A percentile compares a stretch with the other conserved stretches of the same genome.
Evolutionary conservation across 2,113 vertebrate genomes (phyloP).

Genomic region (Cheilinus undulatus): DNA sequence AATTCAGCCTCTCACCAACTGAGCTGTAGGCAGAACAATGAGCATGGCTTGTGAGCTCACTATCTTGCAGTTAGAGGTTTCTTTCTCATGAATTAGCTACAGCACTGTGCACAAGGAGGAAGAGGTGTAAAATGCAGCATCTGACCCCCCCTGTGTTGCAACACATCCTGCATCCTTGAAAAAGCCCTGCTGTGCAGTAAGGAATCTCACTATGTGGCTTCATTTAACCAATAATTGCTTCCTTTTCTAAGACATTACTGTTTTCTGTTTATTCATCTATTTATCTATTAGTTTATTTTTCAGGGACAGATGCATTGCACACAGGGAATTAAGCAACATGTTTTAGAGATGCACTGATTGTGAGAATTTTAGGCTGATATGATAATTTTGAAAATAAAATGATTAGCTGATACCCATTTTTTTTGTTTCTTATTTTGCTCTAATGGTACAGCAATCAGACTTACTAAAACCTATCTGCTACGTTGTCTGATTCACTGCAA

Average conservation of each 20-base stretch:
- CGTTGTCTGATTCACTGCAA: too few species aligned
- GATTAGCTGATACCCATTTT: too few species aligned
- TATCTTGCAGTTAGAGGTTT: slow-evolving; percentile 42
- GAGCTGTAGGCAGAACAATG: slow-evolving; percentile 66
- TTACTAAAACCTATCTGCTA: too few species aligned
- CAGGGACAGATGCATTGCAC: too few species aligned
- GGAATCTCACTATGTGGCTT: slow-evolving; percentile 11
- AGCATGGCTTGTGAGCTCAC: slow-evolving; percentile 41
- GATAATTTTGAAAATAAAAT: too few species aligned
- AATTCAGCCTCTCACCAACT: slow-evolving; percentile 61
- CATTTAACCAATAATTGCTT: slow-evolving; percentile 6
- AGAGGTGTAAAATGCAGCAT: slow-evolving; percentile 30
- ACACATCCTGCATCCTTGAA: slow-evolving; percentile 36
- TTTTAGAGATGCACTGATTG: too few species aligned
- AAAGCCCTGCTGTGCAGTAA: slow-evolving; percentile 18
- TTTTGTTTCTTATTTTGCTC: too few species aligned
- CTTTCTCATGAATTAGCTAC: slow-evolving; percentile 46
- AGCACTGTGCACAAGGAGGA: neutral
- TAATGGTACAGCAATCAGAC: too few species aligned
- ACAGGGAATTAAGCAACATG: too few species aligned
- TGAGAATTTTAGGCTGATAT: too few species aligned
- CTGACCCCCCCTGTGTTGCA: slow-evolving; percentile 34
- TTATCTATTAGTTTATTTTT: too few species aligned
- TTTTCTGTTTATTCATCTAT: too few species aligned
- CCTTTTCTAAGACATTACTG: slow-evolving; percentile 10